Evolutionary conservation across 92 coral and sea anemone species (phyloP), one percentile per base, ranked within the genome.

Genomic region (Phenganax subtilis): DNA sequence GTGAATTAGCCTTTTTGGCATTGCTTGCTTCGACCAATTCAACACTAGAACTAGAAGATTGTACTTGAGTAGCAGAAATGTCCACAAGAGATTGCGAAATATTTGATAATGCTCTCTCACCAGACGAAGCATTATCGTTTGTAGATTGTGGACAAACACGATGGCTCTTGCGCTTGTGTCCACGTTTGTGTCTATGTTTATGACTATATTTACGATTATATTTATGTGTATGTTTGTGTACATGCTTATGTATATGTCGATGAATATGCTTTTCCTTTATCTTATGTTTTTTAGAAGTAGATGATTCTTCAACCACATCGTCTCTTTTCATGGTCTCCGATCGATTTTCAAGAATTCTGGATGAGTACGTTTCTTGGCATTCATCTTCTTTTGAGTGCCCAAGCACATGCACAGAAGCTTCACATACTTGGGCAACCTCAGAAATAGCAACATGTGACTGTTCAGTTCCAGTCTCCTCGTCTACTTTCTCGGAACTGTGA

Each of bases 171-270:
- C 67, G 2, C 31, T 54, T 57, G 12, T 57, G 53, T 44, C 61
- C 44, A 52, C 55, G 57, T 27, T 30, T 54, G 77, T 7, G 52
- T 54, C 11, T n/a, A 73, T 1, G 61, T n/a, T 71, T 71, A 16
- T 71, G 76, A 9, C 17, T 9, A 7, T 54, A 31, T 27, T 73
- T 25, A 52, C n/a, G 30, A 2, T 54, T 64, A 64, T 64, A 44
- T 25, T 75, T 75, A 60, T 55, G 80, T 20, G 55, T 56, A 60
- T 75, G 80, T 75, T 75, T 75, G 66, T 75, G 80, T 11, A 64
- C 47, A 7, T 64, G 70, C 47, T 68, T 68, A 68, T 68, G 73
- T 30, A 30, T 30, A 17, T 68, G 73, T n/a, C 73, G 54, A 37
- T 68, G 73, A 30, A 68, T 53, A 68, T 12, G 20, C 15, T 68